phyloP scores from a whole-genome alignment of 2,888 invertebrate species.

The Conops quadrifasciatus region DNA sequence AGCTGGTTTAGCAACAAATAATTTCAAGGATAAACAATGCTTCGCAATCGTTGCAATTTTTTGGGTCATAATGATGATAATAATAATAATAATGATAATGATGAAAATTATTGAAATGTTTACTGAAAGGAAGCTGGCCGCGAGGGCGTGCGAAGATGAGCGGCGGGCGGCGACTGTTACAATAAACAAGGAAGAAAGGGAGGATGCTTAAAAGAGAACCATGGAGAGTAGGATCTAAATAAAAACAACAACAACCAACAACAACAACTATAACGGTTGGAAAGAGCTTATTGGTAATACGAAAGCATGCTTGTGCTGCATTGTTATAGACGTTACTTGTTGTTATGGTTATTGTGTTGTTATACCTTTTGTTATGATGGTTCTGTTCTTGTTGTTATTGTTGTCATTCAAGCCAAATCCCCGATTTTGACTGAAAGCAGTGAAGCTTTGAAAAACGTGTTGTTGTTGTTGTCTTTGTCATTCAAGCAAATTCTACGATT shows the following conservation, averaged over 20 bases:
- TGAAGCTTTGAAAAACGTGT: no score
- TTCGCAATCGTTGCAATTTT: not conserved
- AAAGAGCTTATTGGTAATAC: not conserved
- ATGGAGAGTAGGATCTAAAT: not conserved
- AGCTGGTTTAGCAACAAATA: slow-evolving; percentile 19
- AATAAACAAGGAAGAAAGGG: not conserved
- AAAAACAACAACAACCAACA: not conserved
- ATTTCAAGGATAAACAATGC: slow-evolving; percentile 33
- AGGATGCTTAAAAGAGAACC: not conserved
- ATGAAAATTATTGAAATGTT: not conserved
- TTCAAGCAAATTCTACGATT: no score
- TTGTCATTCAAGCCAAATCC: not conserved
- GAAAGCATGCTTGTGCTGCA: not conserved
- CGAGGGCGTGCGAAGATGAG: not conserved
- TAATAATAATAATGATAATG: no score
- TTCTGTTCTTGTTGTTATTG: not conserved
- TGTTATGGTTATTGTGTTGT: not conserved
- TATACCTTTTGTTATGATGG: no score
- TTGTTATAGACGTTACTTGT: not conserved
- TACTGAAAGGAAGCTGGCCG: not conserved
- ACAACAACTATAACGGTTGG: not conserved
- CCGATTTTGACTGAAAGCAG: not conserved
- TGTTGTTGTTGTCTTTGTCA: no score
- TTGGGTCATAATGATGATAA: no score
- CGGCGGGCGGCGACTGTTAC: not conserved